Evolutionary conservation across 37 sponge, comb jelly and placozoan genomes (phyloP), one percentile per base, ranked within the genome.

Genomic region (Ianthella basta): DNA sequence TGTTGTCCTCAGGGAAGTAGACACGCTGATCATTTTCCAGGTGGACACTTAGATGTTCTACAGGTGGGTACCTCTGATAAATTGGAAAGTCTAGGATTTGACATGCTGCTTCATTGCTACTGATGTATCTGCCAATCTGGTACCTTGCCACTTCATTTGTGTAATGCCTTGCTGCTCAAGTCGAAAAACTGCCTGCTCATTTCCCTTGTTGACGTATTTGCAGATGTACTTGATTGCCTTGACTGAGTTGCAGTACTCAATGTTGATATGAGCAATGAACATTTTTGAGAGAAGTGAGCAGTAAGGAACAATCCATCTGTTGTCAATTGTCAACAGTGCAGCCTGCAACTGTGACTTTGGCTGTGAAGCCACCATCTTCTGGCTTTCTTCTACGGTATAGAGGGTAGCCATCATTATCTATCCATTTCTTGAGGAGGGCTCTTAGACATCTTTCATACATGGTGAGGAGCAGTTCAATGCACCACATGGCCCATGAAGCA

Each of bases 401-500:
- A 54, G 81, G 81, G 63, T 89, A 89, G 27, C 83, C 81, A 44
- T 87, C 87, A 20, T 88, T 56, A 66, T 37, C 69, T 56, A 30
- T 54, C 30, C 30, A 88, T 55, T 57, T 88, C 40, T 38, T 89
- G 88, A 30, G 90, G 90, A 72, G 59, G 88, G n/a, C 35, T 59
- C 57, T 89, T 88, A 27, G 72, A 89, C 85, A 81, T 89, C 86
- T 55, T 79, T 60, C 86, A 89, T 89, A 68, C 90, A 89, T 65
- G 87, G 70, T 18, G 81, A 78, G 30, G n/a, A 55, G 12, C 27
- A 37, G 81, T 60, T 84, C 69, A 63, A 44, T 40, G 56, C 41
- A 16, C 79, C 73, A 80, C 69, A 34, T 74, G 86, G 83, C 24
- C 72, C 78, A 73, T 66, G 78, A 36, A 82, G 25, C 72, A 66